Conservation (phyloP, 2,797 vertebrate genomes). For the Epinephelus awoara region DNA sequence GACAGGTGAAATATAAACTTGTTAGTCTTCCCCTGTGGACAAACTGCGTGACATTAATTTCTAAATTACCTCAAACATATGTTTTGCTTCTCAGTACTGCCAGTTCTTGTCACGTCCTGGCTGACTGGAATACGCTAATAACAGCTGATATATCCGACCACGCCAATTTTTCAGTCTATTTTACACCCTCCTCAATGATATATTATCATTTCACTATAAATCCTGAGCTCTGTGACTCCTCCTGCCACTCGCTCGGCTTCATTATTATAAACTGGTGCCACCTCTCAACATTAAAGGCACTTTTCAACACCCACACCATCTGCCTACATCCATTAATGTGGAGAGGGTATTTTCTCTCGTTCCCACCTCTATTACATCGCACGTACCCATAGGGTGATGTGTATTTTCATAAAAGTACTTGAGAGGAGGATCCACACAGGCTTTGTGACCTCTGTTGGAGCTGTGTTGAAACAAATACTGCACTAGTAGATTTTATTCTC, state of each 20-base stretch:
- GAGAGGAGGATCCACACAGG: constrained; percentile 32
- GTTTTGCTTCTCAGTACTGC: not conserved
- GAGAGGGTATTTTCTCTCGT: constrained; percentile 57
- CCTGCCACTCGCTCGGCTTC: constrained; percentile 17
- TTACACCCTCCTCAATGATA: constrained; percentile 11
- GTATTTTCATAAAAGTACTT: constrained; percentile 51
- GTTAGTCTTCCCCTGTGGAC: not conserved
- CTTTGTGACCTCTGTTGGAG: constrained; percentile 21
- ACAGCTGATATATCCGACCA: not conserved
- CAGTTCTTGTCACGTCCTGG: not conserved
- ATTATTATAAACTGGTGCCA: constrained; percentile 43
- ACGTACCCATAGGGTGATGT: constrained; percentile 13
- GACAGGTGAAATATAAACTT: not conserved
- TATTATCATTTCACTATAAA: constrained; percentile 14
- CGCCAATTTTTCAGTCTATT: constrained; percentile 4
- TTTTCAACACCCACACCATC: constrained; percentile 62
- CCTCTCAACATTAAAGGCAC: constrained; percentile 56
- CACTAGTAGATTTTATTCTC: not conserved
- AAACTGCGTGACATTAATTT: constrained; percentile 1
- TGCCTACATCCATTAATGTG: constrained; percentile 66
- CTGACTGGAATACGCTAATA: constrained; percentile 6
- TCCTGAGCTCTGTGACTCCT: constrained; percentile 20
- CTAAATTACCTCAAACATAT: not conserved
- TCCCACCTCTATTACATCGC: constrained; percentile 22
- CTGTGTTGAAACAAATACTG: constrained; percentile 3